phyloP scores from a whole-genome alignment of 2,113 vertebrate species.

The Electrona antarctica region DNA sequence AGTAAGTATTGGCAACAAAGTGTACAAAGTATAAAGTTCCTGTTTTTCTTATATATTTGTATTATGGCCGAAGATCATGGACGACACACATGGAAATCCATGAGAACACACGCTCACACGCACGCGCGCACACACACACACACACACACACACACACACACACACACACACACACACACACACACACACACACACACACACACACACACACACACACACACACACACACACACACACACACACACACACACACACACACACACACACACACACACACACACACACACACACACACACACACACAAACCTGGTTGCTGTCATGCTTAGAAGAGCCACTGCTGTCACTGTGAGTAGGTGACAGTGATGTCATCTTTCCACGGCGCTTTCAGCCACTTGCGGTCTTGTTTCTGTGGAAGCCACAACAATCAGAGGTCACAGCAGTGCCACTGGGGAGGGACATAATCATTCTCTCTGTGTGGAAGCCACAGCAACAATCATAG shows the following conservation, averaged over 20 bases:
- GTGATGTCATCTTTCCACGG: constrained; percentile 63
- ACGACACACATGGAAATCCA: no score
- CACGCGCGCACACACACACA: not conserved
- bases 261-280: not conserved
- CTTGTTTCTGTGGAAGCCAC: constrained; percentile 43
- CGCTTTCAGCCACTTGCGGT: constrained; percentile 23
- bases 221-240: no score
- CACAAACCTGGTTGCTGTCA: constrained; percentile 59
- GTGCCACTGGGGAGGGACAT: constrained; percentile 31
- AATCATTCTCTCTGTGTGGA: constrained; percentile 45
- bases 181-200: not conserved
- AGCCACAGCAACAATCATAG: constrained; percentile 19
- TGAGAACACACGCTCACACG: no score
- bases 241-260: no score
- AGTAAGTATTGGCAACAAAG: no score
- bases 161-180: not conserved
- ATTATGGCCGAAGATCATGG: no score
- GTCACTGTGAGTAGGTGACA: constrained; percentile 72
- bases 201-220: not conserved
- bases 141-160: not conserved
- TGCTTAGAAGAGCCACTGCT: constrained; percentile 72
- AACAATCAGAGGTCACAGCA: constrained; percentile 44
- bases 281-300: not conserved
- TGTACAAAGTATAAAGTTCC: no score
- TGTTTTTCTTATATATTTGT: no score